A percentile compares a stretch with the other conserved stretches of the same genome.
phyloP scores from a whole-genome alignment of 2,113 vertebrate genomes.

The Takifugu flavidus region DNA sequence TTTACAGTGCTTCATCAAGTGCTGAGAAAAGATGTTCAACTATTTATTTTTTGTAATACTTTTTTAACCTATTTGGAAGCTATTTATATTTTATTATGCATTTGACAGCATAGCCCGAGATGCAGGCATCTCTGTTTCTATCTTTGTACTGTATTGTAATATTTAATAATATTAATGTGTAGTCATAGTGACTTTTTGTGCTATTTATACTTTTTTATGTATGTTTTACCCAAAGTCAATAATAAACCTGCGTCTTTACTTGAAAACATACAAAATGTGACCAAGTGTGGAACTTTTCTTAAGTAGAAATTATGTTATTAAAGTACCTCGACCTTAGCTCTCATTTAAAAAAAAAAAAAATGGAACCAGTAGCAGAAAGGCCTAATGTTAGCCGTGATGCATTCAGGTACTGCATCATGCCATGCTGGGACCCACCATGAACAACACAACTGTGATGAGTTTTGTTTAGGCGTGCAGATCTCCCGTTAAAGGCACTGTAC shows the following conservation, averaged over 20 bases:
- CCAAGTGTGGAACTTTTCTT: no score
- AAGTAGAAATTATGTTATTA: no score
- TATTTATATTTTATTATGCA: constrained; percentile 58
- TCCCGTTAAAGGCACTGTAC: no score
- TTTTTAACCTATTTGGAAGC: constrained; percentile 40
- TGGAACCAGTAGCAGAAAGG: no score
- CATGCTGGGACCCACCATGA: no score
- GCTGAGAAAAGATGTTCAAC: constrained; percentile 3
- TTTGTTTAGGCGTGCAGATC: no score
- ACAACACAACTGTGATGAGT: no score
- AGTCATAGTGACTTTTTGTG: constrained; percentile 18
- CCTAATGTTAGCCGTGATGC: no score
- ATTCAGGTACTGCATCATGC: no score
- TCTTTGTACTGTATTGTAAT: constrained; percentile 22
- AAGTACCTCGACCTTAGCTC: no score
- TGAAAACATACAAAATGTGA: constrained; percentile 6
- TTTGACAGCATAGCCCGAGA: constrained; percentile 30
- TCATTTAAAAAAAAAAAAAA: no score
- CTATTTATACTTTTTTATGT: constrained; percentile 56
- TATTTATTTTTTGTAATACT: constrained; percentile 34
- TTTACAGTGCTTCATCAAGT: constrained; percentile 29
- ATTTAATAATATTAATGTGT: constrained; percentile 59
- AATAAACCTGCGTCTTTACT: constrained; percentile 32
- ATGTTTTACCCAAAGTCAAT: constrained; percentile 23
- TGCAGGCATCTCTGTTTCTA: constrained; percentile 54